Evolutionary conservation across 2,797 vertebrate genomes (phyloP).

Genomic region (Acridotheres tristis): DNA sequence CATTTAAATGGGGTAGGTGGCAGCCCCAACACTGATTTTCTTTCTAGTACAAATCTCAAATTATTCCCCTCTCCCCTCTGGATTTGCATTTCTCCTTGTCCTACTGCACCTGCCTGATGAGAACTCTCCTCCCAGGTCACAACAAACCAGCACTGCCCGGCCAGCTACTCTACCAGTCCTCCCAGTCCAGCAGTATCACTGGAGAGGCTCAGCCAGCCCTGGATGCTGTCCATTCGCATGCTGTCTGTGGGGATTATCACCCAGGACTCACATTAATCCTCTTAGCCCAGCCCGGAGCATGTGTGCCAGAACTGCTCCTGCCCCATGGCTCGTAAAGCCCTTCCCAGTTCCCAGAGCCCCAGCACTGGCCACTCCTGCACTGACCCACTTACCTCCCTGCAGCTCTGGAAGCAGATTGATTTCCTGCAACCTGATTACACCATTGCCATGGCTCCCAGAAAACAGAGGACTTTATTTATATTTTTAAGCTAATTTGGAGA

Average conservation of each 20-base stretch:
- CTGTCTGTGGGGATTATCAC: neutral
- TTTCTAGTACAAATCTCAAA: neutral
- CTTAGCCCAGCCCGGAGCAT: neutral
- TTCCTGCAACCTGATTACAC: neutral
- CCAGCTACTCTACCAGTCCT: neutral
- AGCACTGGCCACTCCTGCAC: neutral
- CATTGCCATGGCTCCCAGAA: neutral
- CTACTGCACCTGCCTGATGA: too few species aligned
- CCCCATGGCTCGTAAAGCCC: neutral
- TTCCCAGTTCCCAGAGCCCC: neutral
- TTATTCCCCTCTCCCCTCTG: neutral
- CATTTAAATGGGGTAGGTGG: accelerated
- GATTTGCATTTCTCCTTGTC: neutral
- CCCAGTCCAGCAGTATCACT: neutral
- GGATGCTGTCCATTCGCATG: neutral
- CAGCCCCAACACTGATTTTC: neutral
- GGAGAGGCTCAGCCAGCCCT: neutral
- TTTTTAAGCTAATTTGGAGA: neutral
- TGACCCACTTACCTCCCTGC: neutral
- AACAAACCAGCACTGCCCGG: neutral
- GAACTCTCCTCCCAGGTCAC: neutral
- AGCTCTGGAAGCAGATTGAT: neutral
- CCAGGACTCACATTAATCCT: neutral
- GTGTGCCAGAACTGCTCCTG: neutral
- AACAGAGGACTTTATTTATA: neutral